Percentiles rank a stretch among this genome's conserved stretches.
Evolutionary conservation across 1,140 invertebrate species (phyloP).

Genomic region (Venustaconcha ellipsiformis): DNA sequence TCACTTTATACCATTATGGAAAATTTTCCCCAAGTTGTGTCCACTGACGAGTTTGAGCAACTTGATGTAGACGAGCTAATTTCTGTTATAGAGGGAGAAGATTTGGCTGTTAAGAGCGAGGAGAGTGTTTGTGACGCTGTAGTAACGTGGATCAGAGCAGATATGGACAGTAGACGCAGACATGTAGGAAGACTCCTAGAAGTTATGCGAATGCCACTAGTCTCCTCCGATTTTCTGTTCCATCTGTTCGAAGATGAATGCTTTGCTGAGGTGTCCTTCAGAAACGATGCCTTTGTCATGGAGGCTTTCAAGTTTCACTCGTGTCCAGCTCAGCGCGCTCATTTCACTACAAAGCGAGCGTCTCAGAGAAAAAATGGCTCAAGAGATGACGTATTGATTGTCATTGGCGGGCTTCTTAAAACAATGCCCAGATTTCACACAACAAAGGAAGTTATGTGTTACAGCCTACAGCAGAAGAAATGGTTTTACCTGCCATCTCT

Average conservation of each 20-base stretch:
- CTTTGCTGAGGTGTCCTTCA: slow-evolving; percentile 9
- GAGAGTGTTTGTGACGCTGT: slow-evolving; percentile 55
- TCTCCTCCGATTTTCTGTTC: slow-evolving; percentile 55
- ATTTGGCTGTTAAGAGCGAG: slow-evolving; percentile 45
- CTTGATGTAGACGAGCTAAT: slow-evolving; percentile 57
- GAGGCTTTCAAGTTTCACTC: slow-evolving; percentile 56
- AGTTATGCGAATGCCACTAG: slow-evolving; percentile 46
- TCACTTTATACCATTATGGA: slow-evolving; percentile 47
- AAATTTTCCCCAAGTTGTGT: slow-evolving; percentile 49
- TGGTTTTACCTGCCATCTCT: slow-evolving; percentile 58
- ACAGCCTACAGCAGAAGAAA: slow-evolving; percentile 52
- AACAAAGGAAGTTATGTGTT: slow-evolving; percentile 57
- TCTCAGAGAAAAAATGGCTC: slow-evolving; percentile 40
- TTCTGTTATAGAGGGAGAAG: slow-evolving; percentile 47
- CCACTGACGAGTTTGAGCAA: slow-evolving; percentile 45
- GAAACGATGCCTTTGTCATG: slow-evolving; percentile 26
- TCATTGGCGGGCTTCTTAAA: slow-evolving; percentile 46
- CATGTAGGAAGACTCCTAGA: slow-evolving; percentile 41
- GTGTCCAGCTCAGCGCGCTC: slow-evolving; percentile 39
- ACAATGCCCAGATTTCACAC: slow-evolving; percentile 50
- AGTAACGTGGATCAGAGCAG: slow-evolving; percentile 50
- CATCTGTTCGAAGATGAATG: slow-evolving; percentile 35
- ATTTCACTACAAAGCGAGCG: slow-evolving; percentile 43
- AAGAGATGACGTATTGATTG: slow-evolving; percentile 46
- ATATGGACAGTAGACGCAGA: slow-evolving; percentile 36